Evolutionary conservation across 2,888 invertebrate species (phyloP).

Genomic region (Pristionchus arcanus): DNA sequence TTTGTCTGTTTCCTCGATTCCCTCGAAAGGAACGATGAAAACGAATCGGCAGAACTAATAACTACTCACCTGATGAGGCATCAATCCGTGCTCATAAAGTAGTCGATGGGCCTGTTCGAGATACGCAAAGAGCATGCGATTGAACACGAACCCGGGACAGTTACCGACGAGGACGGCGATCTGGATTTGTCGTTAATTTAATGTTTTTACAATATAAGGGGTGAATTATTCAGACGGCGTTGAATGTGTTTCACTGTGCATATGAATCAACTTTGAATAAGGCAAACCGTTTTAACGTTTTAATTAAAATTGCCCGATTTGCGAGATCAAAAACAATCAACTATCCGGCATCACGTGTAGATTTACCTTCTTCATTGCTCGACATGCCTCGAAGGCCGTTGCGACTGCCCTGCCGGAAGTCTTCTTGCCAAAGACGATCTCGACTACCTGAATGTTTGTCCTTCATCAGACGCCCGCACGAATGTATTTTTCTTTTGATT

Average conservation of each 20-base stretch:
- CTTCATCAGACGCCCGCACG: too few relatives aligned
- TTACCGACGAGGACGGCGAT: constrained; percentile 70
- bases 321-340: neutral
- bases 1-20: too few relatives aligned
- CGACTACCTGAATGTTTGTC: constrained; percentile 55
- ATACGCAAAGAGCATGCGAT: constrained; percentile 64
- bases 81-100: constrained; percentile 51
- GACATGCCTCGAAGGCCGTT: constrained; percentile 79
- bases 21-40: too few relatives aligned
- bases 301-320: too few relatives aligned
- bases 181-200: constrained; percentile 51
- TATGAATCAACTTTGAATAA: too few relatives aligned
- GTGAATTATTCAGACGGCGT: too few relatives aligned
- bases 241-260: too few relatives aligned
- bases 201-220: too few relatives aligned
- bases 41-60: too few relatives aligned
- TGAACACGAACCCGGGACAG: constrained; percentile 72
- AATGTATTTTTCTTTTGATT: too few relatives aligned
- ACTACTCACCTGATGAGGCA: constrained; percentile 56
- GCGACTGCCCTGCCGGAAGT: constrained; percentile 80
- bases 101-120: constrained; percentile 21
- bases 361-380: constrained; percentile 78
- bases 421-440: constrained; percentile 78
- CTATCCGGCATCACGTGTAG: too few relatives aligned
- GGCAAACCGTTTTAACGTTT: too few relatives aligned